Conservation (phyloP, 2,113 vertebrate genomes). For the Epinephelus cyanopodus region DNA sequence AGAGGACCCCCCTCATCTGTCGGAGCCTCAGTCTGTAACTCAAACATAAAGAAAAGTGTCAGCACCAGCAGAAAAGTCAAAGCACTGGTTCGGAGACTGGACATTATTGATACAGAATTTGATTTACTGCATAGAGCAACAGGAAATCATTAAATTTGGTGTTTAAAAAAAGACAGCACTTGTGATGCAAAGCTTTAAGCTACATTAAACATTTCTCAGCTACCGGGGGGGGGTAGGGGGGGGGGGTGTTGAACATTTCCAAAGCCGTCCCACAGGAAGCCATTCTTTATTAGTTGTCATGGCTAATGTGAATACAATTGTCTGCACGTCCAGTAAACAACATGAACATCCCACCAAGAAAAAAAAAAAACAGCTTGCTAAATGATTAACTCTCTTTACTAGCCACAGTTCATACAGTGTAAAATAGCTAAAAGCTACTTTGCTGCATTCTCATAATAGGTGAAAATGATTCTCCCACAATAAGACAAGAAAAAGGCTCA, state of each 20-base stretch:
- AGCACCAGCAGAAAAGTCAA: slow-evolving; percentile 8
- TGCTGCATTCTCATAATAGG: not conserved
- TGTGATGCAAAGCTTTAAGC: not conserved
- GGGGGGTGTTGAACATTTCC: not conserved
- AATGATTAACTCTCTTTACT: not conserved
- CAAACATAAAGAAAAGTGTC: slow-evolving; percentile 33
- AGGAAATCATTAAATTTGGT: not conserved
- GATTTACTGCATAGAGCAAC: not conserved
- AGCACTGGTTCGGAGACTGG: not conserved
- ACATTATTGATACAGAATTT: not conserved
- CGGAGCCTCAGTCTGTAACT: slow-evolving; percentile 12
- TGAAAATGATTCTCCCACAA: not conserved
- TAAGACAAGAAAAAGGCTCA: not conserved
- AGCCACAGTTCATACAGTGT: not conserved
- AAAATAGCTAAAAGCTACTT: not conserved
- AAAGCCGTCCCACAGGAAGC: not conserved
- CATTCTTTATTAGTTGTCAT: not conserved
- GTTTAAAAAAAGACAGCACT: not conserved
- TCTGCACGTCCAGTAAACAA: not conserved
- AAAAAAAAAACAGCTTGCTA: not conserved
- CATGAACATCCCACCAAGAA: not conserved
- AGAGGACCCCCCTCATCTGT: slow-evolving; percentile 11
- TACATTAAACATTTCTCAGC: not conserved
- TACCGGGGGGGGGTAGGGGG: not conserved
- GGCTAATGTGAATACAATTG: not conserved